A percentile compares a stretch with the other conserved stretches of the same genome.
phyloP scores from a whole-genome alignment of 2,113 vertebrate genomes.

The Gallinago jamesoni region DNA sequence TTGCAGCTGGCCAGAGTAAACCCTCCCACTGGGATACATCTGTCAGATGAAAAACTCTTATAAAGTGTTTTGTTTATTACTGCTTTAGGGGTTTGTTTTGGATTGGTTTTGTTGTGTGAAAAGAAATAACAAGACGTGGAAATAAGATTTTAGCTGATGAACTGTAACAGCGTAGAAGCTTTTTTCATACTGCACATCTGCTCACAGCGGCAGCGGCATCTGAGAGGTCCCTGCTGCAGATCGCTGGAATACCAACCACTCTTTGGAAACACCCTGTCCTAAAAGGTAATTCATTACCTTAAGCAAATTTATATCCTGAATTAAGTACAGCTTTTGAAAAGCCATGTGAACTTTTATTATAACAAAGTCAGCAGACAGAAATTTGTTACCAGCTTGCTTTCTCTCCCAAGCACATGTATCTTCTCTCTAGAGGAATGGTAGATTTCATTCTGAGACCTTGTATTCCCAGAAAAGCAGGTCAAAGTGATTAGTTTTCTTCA shows the following conservation, averaged over 20 bases:
- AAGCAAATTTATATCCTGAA: not conserved
- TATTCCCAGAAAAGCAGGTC: slow-evolving; percentile 13
- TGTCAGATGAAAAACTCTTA: not conserved
- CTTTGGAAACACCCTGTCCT: not conserved
- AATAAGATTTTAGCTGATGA: not conserved
- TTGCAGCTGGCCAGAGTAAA: not conserved
- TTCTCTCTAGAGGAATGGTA: not conserved
- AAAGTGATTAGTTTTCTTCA: slow-evolving; percentile 8
- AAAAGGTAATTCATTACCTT: not conserved
- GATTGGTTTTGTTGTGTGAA: not conserved
- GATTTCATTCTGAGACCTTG: not conserved
- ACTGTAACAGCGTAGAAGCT: not conserved
- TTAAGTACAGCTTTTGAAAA: not conserved
- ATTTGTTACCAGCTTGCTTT: not conserved
- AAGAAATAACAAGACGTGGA: not conserved
- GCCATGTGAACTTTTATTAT: not conserved
- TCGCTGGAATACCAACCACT: not conserved
- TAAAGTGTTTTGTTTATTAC: not conserved
- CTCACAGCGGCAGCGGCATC: not conserved
- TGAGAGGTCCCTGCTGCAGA: not conserved
- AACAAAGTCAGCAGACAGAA: not conserved
- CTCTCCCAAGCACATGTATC: not conserved
- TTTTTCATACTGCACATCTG: not conserved
- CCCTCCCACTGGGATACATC: not conserved
- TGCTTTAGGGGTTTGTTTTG: not conserved